Conservation (phyloP, 1,140 invertebrate species). For the Phymastichus coffea region DNA sequence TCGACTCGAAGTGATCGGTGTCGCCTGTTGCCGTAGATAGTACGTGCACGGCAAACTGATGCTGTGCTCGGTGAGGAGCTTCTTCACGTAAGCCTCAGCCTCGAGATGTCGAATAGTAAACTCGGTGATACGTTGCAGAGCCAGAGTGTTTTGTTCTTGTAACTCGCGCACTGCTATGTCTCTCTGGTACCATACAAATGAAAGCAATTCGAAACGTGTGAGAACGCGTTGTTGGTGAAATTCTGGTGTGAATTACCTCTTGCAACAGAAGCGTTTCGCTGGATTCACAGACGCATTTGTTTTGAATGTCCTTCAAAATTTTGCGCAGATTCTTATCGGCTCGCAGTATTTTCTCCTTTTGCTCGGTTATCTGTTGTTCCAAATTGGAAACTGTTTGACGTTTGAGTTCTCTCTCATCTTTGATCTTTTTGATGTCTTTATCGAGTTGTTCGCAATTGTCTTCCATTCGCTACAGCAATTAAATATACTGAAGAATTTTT, state of each 20-base stretch:
- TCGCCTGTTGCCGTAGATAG: slow-evolving; percentile 34
- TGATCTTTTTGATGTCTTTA: slow-evolving; percentile 36
- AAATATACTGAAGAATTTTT: too few species aligned
- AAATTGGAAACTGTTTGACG: slow-evolving; percentile 34
- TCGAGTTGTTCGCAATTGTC: slow-evolving; percentile 33
- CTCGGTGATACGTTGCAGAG: slow-evolving; percentile 48
- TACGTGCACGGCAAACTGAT: slow-evolving; percentile 43
- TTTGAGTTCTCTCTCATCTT: slow-evolving; percentile 43
- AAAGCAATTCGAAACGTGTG: too few species aligned
- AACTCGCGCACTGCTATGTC: slow-evolving; percentile 46
- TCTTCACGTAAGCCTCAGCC: slow-evolving; percentile 50
- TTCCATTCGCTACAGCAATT: slow-evolving; percentile 36
- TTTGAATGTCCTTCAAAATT: slow-evolving; percentile 43
- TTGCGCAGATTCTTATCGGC: slow-evolving; percentile 45
- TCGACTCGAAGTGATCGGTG: slow-evolving; percentile 35
- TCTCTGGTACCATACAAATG: slow-evolving; percentile 43
- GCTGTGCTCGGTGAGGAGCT: slow-evolving; percentile 41
- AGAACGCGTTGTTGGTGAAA: too few species aligned
- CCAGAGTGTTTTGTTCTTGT: slow-evolving; percentile 44
- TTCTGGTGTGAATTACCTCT: slow-evolving; percentile 45
- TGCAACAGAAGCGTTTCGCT: slow-evolving; percentile 41
- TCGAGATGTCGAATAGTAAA: slow-evolving; percentile 52
- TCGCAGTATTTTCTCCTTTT: slow-evolving; percentile 43
- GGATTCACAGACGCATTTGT: slow-evolving; percentile 35
- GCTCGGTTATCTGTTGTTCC: slow-evolving; percentile 45